Base-by-base conservation (phyloP, 2,888 invertebrate genomes). In the Oscheius sp. region DNA sequence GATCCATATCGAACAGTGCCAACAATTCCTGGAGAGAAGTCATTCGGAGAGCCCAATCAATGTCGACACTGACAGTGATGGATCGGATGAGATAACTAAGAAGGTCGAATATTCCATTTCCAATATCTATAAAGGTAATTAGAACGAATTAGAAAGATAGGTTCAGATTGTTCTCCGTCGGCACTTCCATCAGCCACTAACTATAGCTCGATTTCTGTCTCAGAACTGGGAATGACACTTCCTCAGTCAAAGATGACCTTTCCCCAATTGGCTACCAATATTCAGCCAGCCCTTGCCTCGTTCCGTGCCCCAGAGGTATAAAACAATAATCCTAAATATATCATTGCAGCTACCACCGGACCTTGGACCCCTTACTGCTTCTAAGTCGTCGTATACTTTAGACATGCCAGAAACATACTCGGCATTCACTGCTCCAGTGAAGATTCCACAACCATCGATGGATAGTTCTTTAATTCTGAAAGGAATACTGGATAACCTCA, bases 1-100 rank as follows among this genome's bases (percentile, higher is more conserved):
- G 50, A 80, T 82, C 54, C 86, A 86, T 57, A 67, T 79, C 57
- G 84, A 85, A 49, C 81, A 82, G 63, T 86, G 86, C 65, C 78
- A 79, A 0, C 51, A 64, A 5, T 74, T 49, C 44, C 62, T 67
- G 38, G 65, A 67, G 8, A 30, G 36, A n/a, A 64, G 68, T 1
- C 54, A 41, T 3, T 69, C 68, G 8, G 61, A 67, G 30, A 63
- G 70, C 20, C 70, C 70, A n/a, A 64, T 68, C 59, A 72, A 67
- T 36, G 70, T 67, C 17, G 62, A 66, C 14, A 70, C 70, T 4
- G 68, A 68, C 30, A 65, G 64, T 36, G 68, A 68, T 24, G 50
- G 54, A 14, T 61, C 68, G 8, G 32, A 44, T 9, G 63, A 64
- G 45, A 33, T 41, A 5, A 30, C 24, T 22, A 38, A 28, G 54